Conservation (phyloP, 2,113 vertebrate genomes). For the Lucifuga dentata region DNA sequence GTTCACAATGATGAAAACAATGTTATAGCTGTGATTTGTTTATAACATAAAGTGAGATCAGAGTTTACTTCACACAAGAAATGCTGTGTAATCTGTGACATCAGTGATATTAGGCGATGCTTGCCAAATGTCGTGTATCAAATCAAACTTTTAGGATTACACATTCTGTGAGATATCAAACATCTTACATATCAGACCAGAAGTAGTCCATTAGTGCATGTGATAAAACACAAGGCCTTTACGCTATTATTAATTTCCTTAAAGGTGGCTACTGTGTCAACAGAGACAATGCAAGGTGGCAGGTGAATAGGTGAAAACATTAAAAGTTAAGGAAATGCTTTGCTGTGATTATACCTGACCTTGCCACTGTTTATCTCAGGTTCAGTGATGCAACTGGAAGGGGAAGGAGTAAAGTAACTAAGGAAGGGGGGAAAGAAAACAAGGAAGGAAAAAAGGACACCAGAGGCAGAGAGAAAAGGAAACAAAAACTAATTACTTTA, state of each 20-base stretch:
- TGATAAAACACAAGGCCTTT: not conserved
- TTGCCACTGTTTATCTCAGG: constrained; percentile 29
- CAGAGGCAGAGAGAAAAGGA: constrained; percentile 42
- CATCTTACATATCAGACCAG: not conserved
- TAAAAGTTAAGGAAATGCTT: not conserved
- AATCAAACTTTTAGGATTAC: not conserved
- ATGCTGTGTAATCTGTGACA: too few relatives aligned
- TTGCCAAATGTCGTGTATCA: not conserved
- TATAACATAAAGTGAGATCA: not conserved
- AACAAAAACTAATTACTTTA: constrained; percentile 52
- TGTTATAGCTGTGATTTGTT: too few relatives aligned
- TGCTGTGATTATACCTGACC: constrained; percentile 48
- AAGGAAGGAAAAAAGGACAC: constrained; percentile 6
- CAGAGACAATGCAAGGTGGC: constrained; percentile 3
- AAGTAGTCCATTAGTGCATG: constrained; percentile 5
- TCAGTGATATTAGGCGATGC: not conserved
- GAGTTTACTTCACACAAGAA: not conserved
- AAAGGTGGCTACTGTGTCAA: not conserved
- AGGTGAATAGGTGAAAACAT: not conserved
- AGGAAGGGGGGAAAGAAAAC: not conserved
- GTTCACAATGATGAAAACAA: too few relatives aligned
- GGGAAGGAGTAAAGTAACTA: constrained; percentile 12
- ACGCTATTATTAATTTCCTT: not conserved
- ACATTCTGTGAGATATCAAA: not conserved
- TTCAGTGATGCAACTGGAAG: constrained; percentile 20